These are phyloP conservation scores for Tanytarsus gracilentus DNA, from an alignment of 2,888 invertebrate species.

Conservation along the genomic window DNA sequence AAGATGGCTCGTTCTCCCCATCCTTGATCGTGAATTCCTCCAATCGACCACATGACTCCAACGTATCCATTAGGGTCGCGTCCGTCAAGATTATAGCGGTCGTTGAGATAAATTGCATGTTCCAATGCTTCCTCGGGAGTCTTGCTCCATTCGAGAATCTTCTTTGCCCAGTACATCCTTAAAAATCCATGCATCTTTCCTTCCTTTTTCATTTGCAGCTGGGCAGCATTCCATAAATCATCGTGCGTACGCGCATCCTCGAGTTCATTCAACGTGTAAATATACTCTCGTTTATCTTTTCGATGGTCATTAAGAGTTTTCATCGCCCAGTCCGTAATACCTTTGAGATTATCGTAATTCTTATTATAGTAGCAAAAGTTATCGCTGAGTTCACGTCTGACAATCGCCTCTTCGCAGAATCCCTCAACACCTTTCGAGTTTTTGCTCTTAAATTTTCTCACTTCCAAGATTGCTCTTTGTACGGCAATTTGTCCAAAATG, in stretches of 20 bases:
- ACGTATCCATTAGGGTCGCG: slow-evolving; percentile 86
- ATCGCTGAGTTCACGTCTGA: slow-evolving; percentile 75
- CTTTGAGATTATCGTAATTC: slow-evolving; percentile 73
- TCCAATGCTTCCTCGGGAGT: slow-evolving; percentile 71
- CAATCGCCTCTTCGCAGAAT: slow-evolving; percentile 79
- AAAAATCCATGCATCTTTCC: slow-evolving; percentile 93
- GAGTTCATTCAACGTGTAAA: slow-evolving; percentile 64
- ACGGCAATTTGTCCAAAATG: slow-evolving; percentile 85
- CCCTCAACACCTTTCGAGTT: slow-evolving; percentile 62
- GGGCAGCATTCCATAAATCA: slow-evolving; percentile 85
- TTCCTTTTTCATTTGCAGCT: slow-evolving; percentile 65
- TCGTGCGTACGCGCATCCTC: slow-evolving; percentile 70
- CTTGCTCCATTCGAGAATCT: slow-evolving; percentile 81
- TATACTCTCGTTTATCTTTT: slow-evolving; percentile 65
- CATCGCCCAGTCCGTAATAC: slow-evolving; percentile 71
- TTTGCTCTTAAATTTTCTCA: slow-evolving; percentile 52
- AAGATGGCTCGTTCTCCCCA: slow-evolving; percentile 79
- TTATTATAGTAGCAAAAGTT: slow-evolving; percentile 85
- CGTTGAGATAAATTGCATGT: slow-evolving; percentile 73
- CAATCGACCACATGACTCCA: slow-evolving; percentile 92
- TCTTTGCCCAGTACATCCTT: slow-evolving; percentile 94
- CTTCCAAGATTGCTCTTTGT: slow-evolving; percentile 68
- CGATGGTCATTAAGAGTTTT: slow-evolving; percentile 66
- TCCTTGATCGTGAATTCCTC: slow-evolving; percentile 85
- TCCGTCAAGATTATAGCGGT: slow-evolving; percentile 80